Conservation (phyloP, 2,113 vertebrate genomes). For the Datnioides undecimradiatus region DNA sequence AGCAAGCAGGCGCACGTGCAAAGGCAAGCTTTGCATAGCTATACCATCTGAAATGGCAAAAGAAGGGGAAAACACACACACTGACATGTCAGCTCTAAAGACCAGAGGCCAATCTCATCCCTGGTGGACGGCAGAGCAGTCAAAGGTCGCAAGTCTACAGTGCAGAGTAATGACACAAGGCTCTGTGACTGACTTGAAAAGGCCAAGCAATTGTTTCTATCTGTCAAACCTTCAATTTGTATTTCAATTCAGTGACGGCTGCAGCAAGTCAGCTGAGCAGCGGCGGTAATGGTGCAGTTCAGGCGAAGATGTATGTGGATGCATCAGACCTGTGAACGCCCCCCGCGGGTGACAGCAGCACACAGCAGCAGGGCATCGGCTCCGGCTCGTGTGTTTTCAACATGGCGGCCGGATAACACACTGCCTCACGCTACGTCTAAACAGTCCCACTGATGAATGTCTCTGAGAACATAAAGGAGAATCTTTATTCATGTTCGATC, state of each 20-base stretch:
- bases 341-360: too few species aligned
- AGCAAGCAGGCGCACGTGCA: slow-evolving; percentile 24
- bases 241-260: not conserved
- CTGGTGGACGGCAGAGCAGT: slow-evolving; percentile 24
- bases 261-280: not conserved
- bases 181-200: slow-evolving; percentile 38
- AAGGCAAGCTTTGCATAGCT: slow-evolving; percentile 3
- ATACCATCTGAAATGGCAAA: not conserved
- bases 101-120: slow-evolving; percentile 60
- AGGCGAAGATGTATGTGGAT: too few species aligned
- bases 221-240: slow-evolving; percentile 15
- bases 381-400: too few species aligned
- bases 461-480: too few species aligned
- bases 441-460: too few species aligned
- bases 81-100: slow-evolving; percentile 45
- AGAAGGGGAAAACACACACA: not conserved
- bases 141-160: slow-evolving; percentile 55
- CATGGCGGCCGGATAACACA: too few species aligned
- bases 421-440: too few species aligned
- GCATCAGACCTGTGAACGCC: too few species aligned
- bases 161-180: slow-evolving; percentile 20
- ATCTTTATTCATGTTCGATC: too few species aligned
- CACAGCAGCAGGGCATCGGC: too few species aligned
- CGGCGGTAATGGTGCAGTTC: not conserved
- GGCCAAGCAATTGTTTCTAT: slow-evolving; percentile 1